Percentiles rank a stretch among this genome's conserved stretches.
Conservation (phyloP, 2,797 vertebrate species). For the Chiroxiphia lanceolata region DNA sequence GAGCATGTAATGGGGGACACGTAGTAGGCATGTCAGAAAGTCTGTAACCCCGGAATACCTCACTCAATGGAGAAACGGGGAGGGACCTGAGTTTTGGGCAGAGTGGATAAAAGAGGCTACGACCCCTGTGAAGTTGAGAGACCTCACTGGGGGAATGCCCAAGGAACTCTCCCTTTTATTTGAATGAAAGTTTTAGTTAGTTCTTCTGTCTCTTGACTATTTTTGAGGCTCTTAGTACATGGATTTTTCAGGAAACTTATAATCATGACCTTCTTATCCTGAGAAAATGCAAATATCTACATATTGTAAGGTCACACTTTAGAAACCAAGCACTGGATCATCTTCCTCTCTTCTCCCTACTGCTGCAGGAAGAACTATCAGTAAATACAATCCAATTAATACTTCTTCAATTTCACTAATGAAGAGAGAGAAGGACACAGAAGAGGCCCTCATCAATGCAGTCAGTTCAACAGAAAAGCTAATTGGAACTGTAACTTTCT, state of each 20-base stretch:
- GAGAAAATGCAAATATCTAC: neutral
- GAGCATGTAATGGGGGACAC: too few species aligned
- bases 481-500: neutral
- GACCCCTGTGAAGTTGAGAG: too few species aligned
- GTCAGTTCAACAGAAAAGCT: neutral
- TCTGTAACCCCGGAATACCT: too few species aligned
- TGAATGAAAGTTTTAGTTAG: too few species aligned
- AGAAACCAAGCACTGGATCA: neutral
- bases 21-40: too few species aligned
- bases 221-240: too few species aligned
- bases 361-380: neutral
- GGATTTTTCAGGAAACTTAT: neutral
- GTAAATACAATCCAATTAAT: neutral
- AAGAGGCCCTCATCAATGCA: neutral
- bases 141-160: too few species aligned
- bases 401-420: neutral
- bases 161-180: too few species aligned
- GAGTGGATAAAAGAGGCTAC: too few species aligned
- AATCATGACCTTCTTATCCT: neutral
- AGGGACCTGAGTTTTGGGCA: too few species aligned
- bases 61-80: too few species aligned
- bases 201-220: too few species aligned
- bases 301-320: neutral
- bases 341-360: neutral
- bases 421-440: neutral